Percentiles rank a stretch among this genome's conserved stretches.
Evolutionary conservation across 1,140 invertebrate genomes (phyloP).

Genomic region (Aphaenogaster rudis): DNA sequence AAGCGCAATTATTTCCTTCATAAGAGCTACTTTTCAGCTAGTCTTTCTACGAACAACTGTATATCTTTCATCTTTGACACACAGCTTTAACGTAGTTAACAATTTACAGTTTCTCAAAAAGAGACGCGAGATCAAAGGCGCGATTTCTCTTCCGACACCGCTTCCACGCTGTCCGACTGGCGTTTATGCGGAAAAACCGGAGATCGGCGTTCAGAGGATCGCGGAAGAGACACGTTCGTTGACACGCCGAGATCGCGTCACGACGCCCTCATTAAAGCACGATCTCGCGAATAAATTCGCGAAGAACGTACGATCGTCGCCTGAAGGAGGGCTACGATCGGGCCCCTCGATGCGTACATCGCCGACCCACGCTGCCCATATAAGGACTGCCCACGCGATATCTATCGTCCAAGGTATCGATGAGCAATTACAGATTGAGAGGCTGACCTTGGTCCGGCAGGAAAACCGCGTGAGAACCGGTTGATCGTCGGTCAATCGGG

Average conservation of each 20-base stretch:
- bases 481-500: conserved; percentile 11
- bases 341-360: conserved; percentile 20
- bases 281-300: conserved; percentile 40
- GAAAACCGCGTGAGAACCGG: conserved; percentile 25
- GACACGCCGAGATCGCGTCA: conserved; percentile 40
- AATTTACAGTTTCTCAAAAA: conserved; percentile 16
- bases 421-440: conserved; percentile 37
- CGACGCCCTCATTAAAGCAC: conserved; percentile 39
- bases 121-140: background rate
- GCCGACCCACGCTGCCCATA: conserved; percentile 33
- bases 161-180: background rate
- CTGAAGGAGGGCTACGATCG: background rate
- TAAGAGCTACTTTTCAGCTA: background rate
- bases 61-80: background rate
- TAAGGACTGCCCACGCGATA: conserved; percentile 49
- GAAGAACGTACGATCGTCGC: background rate
- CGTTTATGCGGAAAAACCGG: background rate
- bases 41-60: no score
- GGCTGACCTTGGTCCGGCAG: conserved; percentile 24
- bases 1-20: background rate
- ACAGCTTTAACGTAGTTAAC: background rate
- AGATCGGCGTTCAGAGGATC: background rate
- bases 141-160: background rate
- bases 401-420: conserved; percentile 46
- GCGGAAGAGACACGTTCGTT: conserved; percentile 24